A percentile compares a stretch with the other conserved stretches of the same genome.
These are phyloP conservation scores for Centrocercus urophasianus DNA, from an alignment of 2,113 vertebrate species.

Conservation along the genomic window DNA sequence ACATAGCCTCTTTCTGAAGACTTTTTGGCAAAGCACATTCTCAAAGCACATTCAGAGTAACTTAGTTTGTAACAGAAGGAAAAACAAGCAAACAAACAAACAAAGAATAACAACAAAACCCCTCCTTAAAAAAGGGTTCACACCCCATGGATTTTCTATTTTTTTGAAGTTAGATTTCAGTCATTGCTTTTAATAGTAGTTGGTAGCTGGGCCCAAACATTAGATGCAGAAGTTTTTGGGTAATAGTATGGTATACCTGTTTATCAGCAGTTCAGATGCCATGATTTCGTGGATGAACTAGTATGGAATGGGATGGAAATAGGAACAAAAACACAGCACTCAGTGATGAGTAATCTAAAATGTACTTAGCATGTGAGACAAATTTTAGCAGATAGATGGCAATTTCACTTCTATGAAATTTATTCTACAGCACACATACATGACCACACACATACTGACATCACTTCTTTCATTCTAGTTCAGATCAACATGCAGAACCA, in stretches of 20 bases:
- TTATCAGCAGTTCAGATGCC: neutral
- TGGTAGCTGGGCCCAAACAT: neutral
- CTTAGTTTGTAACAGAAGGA: neutral
- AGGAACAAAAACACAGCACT: neutral
- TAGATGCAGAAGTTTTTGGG: neutral
- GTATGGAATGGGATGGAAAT: neutral
- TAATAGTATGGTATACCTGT: neutral
- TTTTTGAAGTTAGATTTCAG: neutral
- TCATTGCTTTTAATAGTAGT: neutral
- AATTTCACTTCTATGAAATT: neutral
- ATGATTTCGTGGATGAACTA: neutral
- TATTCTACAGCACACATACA: fast-evolving
- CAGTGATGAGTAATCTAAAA: neutral
- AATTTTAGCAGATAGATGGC: fast-evolving
- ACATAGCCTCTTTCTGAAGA: neutral
- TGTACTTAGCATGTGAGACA: neutral
- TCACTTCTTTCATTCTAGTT: neutral
- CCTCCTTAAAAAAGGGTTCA: neutral
- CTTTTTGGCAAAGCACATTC: conserved; percentile 8
- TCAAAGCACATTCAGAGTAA: conserved; percentile 24
- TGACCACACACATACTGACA: too few relatives aligned
- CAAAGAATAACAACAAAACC: neutral
- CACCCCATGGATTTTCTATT: conserved; percentile 13
- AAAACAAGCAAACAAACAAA: neutral
- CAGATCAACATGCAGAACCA: neutral